Conservation (phyloP, 2,113 vertebrate species). For the Malurus elegans region DNA sequence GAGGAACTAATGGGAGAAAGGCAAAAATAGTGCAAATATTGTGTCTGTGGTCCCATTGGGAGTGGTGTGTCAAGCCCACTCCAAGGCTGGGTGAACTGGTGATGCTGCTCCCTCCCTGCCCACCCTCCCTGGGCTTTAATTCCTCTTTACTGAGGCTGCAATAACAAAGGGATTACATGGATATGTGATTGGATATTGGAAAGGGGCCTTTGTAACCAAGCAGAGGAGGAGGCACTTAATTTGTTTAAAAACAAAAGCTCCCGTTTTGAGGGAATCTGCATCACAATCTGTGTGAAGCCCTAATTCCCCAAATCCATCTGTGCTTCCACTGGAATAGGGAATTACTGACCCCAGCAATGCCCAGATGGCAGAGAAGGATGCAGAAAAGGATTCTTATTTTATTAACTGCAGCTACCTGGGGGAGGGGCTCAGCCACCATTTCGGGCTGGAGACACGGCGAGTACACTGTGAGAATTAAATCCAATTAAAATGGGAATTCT, state of each 20-base stretch:
- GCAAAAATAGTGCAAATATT: neutral
- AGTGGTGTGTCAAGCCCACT: neutral
- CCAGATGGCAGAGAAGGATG: conserved; percentile 42
- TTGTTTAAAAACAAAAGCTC: conserved; percentile 34
- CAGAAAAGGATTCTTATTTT: conserved; percentile 1
- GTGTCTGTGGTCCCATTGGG: neutral
- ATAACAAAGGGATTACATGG: neutral
- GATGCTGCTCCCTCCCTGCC: neutral
- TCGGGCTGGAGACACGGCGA: neutral
- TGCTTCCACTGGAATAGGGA: neutral
- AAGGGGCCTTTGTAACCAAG: neutral
- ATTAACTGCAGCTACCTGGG: neutral
- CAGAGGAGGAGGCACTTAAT: conserved; percentile 4
- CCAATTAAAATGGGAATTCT: neutral
- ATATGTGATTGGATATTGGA: neutral
- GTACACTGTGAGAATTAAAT: neutral
- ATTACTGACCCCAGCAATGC: neutral
- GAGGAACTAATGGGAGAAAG: neutral
- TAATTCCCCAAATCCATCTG: conserved; percentile 60
- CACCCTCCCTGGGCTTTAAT: neutral
- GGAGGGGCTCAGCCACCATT: neutral
- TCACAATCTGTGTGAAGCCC: conserved; percentile 27
- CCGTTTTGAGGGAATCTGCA: neutral
- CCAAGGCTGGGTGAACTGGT: neutral
- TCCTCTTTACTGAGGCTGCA: neutral